A percentile compares a stretch with the other conserved stretches of the same genome.
Conservation (phyloP, 2,888 invertebrate species). For the Idaea dimidiata region DNA sequence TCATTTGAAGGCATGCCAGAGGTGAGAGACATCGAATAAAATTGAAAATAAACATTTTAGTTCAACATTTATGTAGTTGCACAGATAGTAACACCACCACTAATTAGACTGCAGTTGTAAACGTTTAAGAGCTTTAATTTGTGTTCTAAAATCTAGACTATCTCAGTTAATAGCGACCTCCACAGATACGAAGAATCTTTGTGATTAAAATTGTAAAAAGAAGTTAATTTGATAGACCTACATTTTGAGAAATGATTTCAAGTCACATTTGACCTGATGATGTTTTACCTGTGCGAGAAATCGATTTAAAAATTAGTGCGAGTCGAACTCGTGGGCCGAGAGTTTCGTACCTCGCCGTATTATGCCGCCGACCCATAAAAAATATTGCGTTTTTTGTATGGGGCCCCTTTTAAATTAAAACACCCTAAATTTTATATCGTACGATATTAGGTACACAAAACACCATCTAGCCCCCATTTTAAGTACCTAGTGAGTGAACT, state of each 20-base stretch:
- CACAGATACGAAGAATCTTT: neutral
- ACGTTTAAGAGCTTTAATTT: neutral
- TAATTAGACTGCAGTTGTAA: neutral
- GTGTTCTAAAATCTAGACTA: neutral
- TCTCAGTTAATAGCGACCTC: neutral
- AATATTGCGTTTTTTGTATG: too few relatives aligned
- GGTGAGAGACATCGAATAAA: neutral
- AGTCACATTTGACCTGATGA: too few relatives aligned
- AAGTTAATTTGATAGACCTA: neutral
- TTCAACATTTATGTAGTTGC: neutral
- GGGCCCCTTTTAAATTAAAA: too few relatives aligned
- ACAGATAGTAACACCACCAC: neutral
- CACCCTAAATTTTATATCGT: too few relatives aligned
- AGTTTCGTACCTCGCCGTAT: too few relatives aligned
- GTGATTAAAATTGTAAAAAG: neutral
- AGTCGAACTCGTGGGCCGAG: too few relatives aligned
- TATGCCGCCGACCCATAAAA: too few relatives aligned
- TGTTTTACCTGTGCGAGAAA: too few relatives aligned
- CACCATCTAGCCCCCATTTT: too few relatives aligned
- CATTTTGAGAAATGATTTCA: neutral
- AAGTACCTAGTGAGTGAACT: too few relatives aligned
- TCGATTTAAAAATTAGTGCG: too few relatives aligned
- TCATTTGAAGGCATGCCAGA: neutral
- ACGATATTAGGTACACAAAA: too few relatives aligned
- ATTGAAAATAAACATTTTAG: neutral